Evolutionary conservation across 2,888 invertebrate genomes (phyloP).

Genomic region (Caenorhabditis macrosperma): DNA sequence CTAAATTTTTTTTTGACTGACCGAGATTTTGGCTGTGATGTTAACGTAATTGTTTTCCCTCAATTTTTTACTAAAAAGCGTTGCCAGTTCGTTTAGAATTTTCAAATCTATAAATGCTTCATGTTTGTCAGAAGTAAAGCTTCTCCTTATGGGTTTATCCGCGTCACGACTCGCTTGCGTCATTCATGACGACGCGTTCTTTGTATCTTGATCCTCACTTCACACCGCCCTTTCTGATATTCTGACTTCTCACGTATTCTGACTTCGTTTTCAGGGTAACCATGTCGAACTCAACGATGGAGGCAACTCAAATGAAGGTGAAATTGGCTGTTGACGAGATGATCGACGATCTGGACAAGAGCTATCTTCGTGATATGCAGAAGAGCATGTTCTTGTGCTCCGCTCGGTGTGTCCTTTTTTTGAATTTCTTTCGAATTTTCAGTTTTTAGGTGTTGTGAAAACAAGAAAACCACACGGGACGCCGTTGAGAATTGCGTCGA

Average conservation of each 20-base stretch:
- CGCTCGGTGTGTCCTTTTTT: conserved; percentile 60
- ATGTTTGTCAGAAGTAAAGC: too few relatives aligned
- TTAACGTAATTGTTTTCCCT: too few relatives aligned
- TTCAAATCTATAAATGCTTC: background rate
- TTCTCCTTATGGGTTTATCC: background rate
- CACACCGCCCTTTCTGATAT: background rate
- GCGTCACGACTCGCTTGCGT: conserved; percentile 12
- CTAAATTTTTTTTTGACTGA: background rate
- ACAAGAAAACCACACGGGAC: conserved; percentile 70
- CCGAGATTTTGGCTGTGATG: background rate
- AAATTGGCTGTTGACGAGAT: conserved; percentile 75
- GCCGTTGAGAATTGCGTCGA: conserved; percentile 75
- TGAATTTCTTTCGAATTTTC: too few relatives aligned
- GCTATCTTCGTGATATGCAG: conserved; percentile 74
- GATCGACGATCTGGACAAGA: conserved; percentile 73
- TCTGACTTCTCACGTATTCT: background rate
- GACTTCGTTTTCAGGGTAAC: conserved; percentile 32
- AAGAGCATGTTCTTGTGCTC: conserved; percentile 76
- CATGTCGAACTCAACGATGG: conserved; percentile 64
- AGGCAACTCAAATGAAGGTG: conserved; percentile 71
- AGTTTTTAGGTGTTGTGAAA: conserved; percentile 74
- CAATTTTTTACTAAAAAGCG: background rate
- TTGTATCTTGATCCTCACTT: background rate
- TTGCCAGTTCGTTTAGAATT: background rate
- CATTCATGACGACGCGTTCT: conserved; percentile 8